Evolutionary conservation across 2,888 invertebrate species (phyloP).

Genomic region (Argyresthia albistria): DNA sequence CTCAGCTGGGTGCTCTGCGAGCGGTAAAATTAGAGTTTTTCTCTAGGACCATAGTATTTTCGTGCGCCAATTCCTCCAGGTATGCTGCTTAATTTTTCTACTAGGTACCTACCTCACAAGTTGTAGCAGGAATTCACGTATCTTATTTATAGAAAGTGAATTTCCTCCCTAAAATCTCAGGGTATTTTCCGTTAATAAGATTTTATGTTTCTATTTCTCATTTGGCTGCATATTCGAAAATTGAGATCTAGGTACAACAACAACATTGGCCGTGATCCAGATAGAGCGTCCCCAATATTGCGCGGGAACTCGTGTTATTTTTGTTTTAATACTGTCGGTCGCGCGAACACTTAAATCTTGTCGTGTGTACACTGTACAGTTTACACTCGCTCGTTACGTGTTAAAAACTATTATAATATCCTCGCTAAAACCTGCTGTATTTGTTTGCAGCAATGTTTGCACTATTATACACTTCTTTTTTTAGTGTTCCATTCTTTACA

Average conservation of each 20-base stretch:
- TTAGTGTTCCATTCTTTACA: slow-evolving; percentile 7
- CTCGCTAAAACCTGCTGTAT: too few species aligned
- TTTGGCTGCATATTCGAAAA: not conserved
- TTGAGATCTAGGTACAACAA: slow-evolving; percentile 30
- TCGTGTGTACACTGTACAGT: slow-evolving; percentile 18
- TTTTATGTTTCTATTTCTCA: too few species aligned
- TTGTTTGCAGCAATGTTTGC: too few species aligned
- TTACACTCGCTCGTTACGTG: too few species aligned
- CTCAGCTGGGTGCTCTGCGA: slow-evolving; percentile 61
- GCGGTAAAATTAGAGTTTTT: slow-evolving; percentile 66
- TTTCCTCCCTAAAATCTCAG: not conserved
- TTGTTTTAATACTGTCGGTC: slow-evolving; percentile 41
- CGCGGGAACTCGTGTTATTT: slow-evolving; percentile 68
- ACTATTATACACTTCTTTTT: slow-evolving; percentile 26
- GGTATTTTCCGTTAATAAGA: too few species aligned
- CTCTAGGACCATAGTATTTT: slow-evolving; percentile 49
- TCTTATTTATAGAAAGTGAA: slow-evolving; percentile 1
- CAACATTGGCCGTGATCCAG: slow-evolving; percentile 67
- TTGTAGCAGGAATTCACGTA: not conserved
- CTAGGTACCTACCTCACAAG: slow-evolving; percentile 22
- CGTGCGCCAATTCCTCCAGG: slow-evolving; percentile 64
- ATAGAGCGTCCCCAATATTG: slow-evolving; percentile 55
- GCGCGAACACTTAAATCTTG: slow-evolving; percentile 38
- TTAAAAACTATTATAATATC: too few species aligned
- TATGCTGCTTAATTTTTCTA: slow-evolving; percentile 53